Base-by-base conservation (phyloP, 2,888 invertebrate species). In the Panzeria rudis region DNA sequence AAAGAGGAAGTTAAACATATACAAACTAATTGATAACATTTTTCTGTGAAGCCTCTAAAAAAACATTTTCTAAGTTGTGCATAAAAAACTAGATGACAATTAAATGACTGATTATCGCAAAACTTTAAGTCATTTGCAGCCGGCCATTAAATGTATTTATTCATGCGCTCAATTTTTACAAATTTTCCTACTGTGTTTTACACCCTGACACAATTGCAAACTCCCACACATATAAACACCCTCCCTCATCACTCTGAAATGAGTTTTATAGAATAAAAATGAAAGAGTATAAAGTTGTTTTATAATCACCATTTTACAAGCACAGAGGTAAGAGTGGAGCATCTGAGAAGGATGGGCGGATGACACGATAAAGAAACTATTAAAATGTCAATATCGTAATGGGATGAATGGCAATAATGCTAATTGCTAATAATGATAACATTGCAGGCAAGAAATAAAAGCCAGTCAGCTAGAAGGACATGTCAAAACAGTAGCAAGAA, bases 361-460 rank as follows among this genome's bases (percentile, higher is more conserved):
- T 32, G 66, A 13, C 7, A 47, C 17, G 15, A 47, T 13, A 80
- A 73, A 47, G 66, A 66, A 75, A 82, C 81, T 82, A 76, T 82
- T 76, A 82, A 76, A 82, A 82, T 69, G 81, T 69, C 81, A 76
- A 82, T 82, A 47, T 47, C 54, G 68, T 68, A 61, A 81, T 69
- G 44, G 25, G 8, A 25, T 75, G 11, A 75, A 62, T 47, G 50
- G 47, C 62, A 54, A 69, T 69, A 69, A 59, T 69, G 62, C 20
- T 69, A 82, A 76, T 82, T 82, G 81, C 52, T 47, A 62, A 76
- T 82, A 82, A 76, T 69, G 69, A 82, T 54, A 25, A 41, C 13
- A 59, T 17, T 25, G 23, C 20, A n/a, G 41, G n/a, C 20, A 56
- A 66, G 20, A 59, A 35, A 47, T 13, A 54, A 54, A 52, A 41